A percentile compares a stretch with the other conserved stretches of the same genome.
phyloP scores from a whole-genome alignment of 2,888 invertebrate genomes.

The Nomada ferruginata region DNA sequence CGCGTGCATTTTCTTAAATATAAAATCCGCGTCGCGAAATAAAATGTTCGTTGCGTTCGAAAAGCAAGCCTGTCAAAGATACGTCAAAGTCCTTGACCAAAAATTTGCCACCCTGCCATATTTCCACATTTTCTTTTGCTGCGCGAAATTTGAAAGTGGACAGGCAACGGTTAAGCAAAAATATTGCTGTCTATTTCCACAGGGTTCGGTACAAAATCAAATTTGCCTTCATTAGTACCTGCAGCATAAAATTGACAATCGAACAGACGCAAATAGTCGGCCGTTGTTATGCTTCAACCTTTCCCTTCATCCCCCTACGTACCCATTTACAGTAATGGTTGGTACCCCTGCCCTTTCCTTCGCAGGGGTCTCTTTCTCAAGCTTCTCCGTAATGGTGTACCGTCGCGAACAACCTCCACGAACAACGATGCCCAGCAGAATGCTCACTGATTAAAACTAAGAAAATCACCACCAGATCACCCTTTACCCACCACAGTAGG shows the following conservation, averaged over 20 bases:
- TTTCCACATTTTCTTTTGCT: background rate
- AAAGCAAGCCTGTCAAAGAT: constrained; percentile 3
- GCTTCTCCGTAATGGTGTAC: constrained; percentile 76
- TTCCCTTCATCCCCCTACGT: constrained; percentile 66
- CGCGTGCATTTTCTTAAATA: background rate
- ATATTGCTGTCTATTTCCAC: too few species aligned
- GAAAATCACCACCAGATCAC: background rate
- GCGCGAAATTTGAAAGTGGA: background rate
- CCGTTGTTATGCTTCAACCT: background rate
- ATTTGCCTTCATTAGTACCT: too few species aligned
- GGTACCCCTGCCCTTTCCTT: constrained; percentile 68
- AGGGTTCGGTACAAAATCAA: too few species aligned
- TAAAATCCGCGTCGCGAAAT: background rate
- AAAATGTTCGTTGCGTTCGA: background rate
- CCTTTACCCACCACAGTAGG: too few species aligned
- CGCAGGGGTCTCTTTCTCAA: constrained; percentile 73
- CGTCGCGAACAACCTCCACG: background rate
- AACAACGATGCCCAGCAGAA: constrained; percentile 18
- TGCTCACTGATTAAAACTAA: background rate
- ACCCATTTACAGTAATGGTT: constrained; percentile 69
- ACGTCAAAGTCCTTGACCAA: constrained; percentile 12
- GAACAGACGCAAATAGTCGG: background rate
- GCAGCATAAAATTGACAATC: too few species aligned
- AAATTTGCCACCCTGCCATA: background rate
- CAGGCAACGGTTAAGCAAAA: background rate